A percentile compares a stretch with the other conserved stretches of the same genome.
Evolutionary conservation across 1,140 invertebrate genomes (phyloP).

Genomic region (Doryteuthis pealeii): DNA sequence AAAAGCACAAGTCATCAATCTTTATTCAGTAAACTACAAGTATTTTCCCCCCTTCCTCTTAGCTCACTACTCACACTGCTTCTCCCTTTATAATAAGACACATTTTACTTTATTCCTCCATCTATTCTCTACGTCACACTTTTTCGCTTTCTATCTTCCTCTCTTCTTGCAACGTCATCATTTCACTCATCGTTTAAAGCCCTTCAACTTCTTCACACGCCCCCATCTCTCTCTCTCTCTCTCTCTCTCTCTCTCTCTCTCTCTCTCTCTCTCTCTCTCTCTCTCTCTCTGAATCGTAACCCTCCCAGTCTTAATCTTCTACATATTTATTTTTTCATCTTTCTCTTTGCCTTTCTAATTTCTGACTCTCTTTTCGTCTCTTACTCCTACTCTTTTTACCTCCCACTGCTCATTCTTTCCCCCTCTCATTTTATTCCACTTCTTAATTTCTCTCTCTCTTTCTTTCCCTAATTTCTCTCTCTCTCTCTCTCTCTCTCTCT

Average conservation of each 20-base stretch:
- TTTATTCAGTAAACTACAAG: too few species aligned
- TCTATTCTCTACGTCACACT: neutral
- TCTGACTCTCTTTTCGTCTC: neutral
- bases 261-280: neutral
- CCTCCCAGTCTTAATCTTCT: neutral
- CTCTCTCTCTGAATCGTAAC: neutral
- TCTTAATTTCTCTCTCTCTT: neutral
- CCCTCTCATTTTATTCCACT: neutral
- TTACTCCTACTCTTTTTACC: neutral
- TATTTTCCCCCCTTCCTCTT: too few species aligned
- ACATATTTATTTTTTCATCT: neutral
- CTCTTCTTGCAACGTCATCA: neutral
- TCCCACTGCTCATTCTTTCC: neutral
- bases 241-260: slow-evolving; percentile 6
- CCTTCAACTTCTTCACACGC: neutral
- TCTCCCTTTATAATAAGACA: too few species aligned
- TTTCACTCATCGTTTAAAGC: too few species aligned
- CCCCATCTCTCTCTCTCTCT: neutral
- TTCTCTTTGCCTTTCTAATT: neutral
- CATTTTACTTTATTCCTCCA: neutral
- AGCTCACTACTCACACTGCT: too few species aligned
- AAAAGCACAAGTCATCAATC: too few species aligned
- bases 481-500: neutral
- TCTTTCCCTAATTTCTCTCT: neutral
- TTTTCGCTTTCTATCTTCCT: neutral